Evolutionary conservation across 2,888 invertebrate genomes (phyloP).

Genomic region (Hypsopygia costalis): DNA sequence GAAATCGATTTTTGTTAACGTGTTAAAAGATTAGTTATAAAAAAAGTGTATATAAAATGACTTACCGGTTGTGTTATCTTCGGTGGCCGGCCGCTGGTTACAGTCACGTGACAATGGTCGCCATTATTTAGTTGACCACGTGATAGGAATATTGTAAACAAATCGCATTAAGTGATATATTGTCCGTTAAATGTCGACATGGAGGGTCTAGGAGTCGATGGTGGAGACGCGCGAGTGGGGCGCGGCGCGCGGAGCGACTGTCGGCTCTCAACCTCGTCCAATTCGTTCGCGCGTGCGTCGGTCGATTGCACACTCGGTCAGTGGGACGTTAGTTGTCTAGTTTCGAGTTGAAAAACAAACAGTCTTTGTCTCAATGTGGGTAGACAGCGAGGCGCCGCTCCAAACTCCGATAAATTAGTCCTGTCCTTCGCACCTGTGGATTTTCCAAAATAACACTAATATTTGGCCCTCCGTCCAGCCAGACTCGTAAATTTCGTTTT

Average conservation of each 20-base stretch:
- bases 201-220: constrained; percentile 21
- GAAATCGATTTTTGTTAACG: neutral
- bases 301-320: constrained; percentile 77
- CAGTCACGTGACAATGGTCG: constrained; percentile 23
- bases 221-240: constrained; percentile 44
- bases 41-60: neutral
- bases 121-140: constrained; percentile 35
- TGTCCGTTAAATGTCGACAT: constrained; percentile 13
- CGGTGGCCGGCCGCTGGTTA: constrained; percentile 23
- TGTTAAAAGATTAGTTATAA: constrained; percentile 4
- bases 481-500: too few relatives aligned
- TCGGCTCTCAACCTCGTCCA: constrained; percentile 25
- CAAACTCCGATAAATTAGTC: constrained; percentile 43
- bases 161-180: constrained; percentile 37
- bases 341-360: constrained; percentile 65
- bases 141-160: constrained; percentile 44
- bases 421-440: constrained; percentile 62
- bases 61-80: constrained; percentile 5
- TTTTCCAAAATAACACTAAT: constrained; percentile 11
- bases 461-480: too few relatives aligned
- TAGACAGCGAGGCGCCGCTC: constrained; percentile 70
- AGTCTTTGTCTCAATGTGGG: constrained; percentile 57
- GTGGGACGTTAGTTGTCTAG: constrained; percentile 59
- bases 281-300: constrained; percentile 59
- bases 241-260: constrained; percentile 55